Evolutionary conservation across 2,888 invertebrate species (phyloP).

Genomic region (Sphecodes monilicornis): DNA sequence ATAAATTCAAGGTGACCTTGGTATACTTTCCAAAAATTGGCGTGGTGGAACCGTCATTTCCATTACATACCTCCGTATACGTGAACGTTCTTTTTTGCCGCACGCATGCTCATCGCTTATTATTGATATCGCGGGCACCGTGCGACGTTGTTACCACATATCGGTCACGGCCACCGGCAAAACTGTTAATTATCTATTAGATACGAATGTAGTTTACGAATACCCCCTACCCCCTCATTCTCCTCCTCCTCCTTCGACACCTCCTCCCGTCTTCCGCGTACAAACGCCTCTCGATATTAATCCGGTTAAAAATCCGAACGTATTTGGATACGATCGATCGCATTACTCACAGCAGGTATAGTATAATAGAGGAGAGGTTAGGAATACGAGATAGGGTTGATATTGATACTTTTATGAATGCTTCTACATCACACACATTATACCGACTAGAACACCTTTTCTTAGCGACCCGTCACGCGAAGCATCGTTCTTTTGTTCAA

Average conservation of each 20-base stretch:
- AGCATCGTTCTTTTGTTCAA: too few species aligned
- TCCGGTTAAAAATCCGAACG: neutral
- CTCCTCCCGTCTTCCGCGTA: neutral
- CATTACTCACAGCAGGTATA: neutral
- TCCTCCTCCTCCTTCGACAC: neutral
- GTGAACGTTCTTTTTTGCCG: slow-evolving; percentile 56
- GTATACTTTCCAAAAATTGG: slow-evolving; percentile 51
- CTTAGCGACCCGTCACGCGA: too few species aligned
- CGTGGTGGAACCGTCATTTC: slow-evolving; percentile 42
- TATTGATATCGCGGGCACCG: slow-evolving; percentile 60
- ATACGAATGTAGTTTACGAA: slow-evolving; percentile 41
- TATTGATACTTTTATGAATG: too few species aligned
- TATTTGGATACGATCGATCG: neutral
- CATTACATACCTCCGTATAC: slow-evolving; percentile 36
- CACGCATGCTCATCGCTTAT: slow-evolving; percentile 64
- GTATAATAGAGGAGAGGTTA: neutral
- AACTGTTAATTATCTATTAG: slow-evolving; percentile 70
- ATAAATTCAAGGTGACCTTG: slow-evolving; percentile 50
- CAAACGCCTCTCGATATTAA: neutral
- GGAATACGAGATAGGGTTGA: neutral
- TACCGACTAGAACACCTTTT: too few species aligned
- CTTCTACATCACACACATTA: too few species aligned
- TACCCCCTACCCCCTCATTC: slow-evolving; percentile 1
- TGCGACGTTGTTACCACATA: slow-evolving; percentile 64
- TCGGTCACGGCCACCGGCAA: slow-evolving; percentile 64